These are phyloP conservation scores for Tigriopus japonicus DNA, from an alignment of 1,140 invertebrate genomes.

Conservation along the genomic window DNA sequence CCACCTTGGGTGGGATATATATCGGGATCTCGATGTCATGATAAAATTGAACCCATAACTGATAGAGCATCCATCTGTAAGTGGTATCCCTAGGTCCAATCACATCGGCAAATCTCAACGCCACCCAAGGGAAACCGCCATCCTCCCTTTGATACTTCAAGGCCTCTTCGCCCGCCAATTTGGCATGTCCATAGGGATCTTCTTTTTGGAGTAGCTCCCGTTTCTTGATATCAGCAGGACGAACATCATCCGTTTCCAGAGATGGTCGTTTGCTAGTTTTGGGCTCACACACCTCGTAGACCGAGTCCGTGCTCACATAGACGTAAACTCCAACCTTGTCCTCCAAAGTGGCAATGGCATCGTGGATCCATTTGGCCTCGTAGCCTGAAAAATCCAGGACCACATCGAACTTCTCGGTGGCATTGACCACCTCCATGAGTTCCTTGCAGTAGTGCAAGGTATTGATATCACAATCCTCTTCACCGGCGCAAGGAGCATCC, in stretches of 20 bases:
- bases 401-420: neutral
- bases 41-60: slow-evolving; percentile 28
- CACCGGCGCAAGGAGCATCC: neutral
- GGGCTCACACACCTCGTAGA: slow-evolving; percentile 12
- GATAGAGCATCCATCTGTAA: slow-evolving; percentile 31
- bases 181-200: slow-evolving; percentile 13
- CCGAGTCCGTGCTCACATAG: slow-evolving; percentile 12
- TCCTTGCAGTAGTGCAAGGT: neutral
- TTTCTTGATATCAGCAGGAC: slow-evolving; percentile 9
- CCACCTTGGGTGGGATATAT: slow-evolving; percentile 22
- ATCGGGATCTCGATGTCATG: slow-evolving; percentile 21
- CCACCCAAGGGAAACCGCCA: slow-evolving; percentile 25
- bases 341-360: neutral
- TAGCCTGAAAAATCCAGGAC: slow-evolving; percentile 12
- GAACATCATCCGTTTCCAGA: slow-evolving; percentile 7
- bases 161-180: slow-evolving; percentile 13
- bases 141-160: slow-evolving; percentile 15
- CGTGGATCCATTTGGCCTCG: neutral
- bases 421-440: neutral
- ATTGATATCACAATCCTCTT: slow-evolving; percentile 2
- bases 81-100: slow-evolving; percentile 31
- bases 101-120: slow-evolving; percentile 31
- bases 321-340: slow-evolving; percentile 10
- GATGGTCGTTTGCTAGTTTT: neutral
- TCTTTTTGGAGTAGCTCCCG: slow-evolving; percentile 2